These are phyloP conservation scores for Neocloeon triangulifer DNA, from an alignment of 1,140 invertebrate species.

Conservation along the genomic window DNA sequence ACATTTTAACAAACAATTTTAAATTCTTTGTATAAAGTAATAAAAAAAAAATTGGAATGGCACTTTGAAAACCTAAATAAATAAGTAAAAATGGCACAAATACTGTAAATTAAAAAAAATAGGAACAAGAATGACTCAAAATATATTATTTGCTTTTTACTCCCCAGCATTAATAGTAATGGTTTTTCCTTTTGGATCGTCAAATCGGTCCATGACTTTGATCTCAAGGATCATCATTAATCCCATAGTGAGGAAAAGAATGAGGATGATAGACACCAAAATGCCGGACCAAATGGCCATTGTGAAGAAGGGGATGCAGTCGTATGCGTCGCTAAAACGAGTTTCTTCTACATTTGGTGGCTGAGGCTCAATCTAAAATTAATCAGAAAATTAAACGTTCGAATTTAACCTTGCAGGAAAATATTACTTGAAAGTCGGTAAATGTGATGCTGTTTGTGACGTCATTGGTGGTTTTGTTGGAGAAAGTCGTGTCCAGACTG, in stretches of 20 bases:
- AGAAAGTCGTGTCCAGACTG: slow-evolving; percentile 15
- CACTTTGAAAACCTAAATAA: too few relatives aligned
- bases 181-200: slow-evolving; percentile 95
- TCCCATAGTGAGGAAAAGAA: slow-evolving; percentile 61
- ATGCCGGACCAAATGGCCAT: slow-evolving; percentile 78
- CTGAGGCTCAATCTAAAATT: slow-evolving; percentile 14
- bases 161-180: slow-evolving; percentile 60
- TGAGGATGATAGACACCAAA: slow-evolving; percentile 55
- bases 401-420: slow-evolving; percentile 7
- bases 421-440: slow-evolving; percentile 1
- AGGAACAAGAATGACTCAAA: too few relatives aligned
- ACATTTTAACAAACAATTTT: too few relatives aligned
- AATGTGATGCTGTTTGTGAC: background rate
- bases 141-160: too few relatives aligned
- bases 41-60: too few relatives aligned
- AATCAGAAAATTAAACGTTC: slow-evolving; percentile 5
- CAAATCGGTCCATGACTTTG: slow-evolving; percentile 92
- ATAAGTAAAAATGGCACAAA: too few relatives aligned
- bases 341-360: slow-evolving; percentile 15
- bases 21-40: too few relatives aligned
- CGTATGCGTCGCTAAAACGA: slow-evolving; percentile 53
- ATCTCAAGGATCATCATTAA: slow-evolving; percentile 84
- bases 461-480: slow-evolving; percentile 8
- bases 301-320: slow-evolving; percentile 79
- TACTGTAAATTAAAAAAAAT: too few relatives aligned